Percentiles rank a stretch among this genome's conserved stretches.
Evolutionary conservation across 2,797 vertebrate species (phyloP).

Genomic region (Aselliscus stoliczkanus): DNA sequence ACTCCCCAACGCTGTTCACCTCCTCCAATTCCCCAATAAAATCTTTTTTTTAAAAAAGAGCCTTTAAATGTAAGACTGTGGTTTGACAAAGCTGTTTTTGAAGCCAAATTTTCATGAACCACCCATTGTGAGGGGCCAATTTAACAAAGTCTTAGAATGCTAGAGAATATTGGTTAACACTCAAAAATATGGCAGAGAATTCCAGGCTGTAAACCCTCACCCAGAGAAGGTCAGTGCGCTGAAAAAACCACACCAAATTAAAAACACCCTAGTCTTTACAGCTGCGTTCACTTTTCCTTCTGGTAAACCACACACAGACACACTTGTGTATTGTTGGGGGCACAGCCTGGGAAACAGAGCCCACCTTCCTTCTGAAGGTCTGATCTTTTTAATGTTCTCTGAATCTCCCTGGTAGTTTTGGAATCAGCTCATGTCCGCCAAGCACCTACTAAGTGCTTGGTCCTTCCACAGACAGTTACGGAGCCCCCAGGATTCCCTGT

Average conservation of each 20-base stretch:
- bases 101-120: background rate
- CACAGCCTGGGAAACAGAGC: background rate
- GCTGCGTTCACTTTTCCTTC: background rate
- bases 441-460: no score
- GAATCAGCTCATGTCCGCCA: accelerated
- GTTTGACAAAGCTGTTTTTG: background rate
- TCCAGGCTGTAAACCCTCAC: background rate
- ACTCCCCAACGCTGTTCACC: no score
- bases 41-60: no score
- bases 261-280: accelerated
- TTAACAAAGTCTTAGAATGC: background rate
- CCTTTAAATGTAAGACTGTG: background rate
- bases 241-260: accelerated
- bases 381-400: background rate
- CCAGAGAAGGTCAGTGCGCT: background rate
- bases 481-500: accelerated
- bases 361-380: background rate
- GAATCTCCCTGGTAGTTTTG: background rate
- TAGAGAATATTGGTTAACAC: background rate
- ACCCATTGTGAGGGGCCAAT: background rate
- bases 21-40: no score
- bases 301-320: accelerated
- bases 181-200: background rate
- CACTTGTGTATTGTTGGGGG: no score
- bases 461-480: no score